Evolutionary conservation across 2,888 invertebrate species (phyloP).

Genomic region (Melitaea athalia): DNA sequence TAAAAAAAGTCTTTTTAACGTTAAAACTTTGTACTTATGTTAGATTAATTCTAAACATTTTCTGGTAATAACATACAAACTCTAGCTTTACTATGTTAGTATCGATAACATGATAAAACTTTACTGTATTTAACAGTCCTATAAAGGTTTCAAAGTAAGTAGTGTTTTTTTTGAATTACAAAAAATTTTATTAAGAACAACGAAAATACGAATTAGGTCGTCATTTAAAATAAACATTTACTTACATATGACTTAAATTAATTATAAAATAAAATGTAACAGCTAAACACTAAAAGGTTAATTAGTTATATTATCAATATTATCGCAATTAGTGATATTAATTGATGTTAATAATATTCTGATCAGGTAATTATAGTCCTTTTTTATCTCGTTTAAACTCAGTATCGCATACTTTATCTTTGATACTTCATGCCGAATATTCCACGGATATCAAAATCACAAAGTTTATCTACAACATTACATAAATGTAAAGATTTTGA

Average conservation of each 20-base stretch:
- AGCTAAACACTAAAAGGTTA: neutral
- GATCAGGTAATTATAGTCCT: slow-evolving; percentile 18
- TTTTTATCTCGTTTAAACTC: slow-evolving; percentile 14
- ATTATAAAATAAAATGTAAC: neutral
- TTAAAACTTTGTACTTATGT: too few relatives aligned
- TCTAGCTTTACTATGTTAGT: too few relatives aligned
- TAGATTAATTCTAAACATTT: too few relatives aligned
- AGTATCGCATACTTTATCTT: slow-evolving; percentile 1
- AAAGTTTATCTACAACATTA: neutral
- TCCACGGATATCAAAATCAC: neutral
- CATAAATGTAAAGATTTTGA: neutral
- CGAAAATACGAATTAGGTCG: too few relatives aligned
- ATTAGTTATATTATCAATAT: slow-evolving; percentile 9
- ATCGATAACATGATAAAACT: too few relatives aligned
- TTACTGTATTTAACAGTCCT: too few relatives aligned
- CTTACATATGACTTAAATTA: too few relatives aligned
- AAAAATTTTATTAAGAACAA: neutral
- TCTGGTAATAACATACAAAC: too few relatives aligned
- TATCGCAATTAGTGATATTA: slow-evolving; percentile 11
- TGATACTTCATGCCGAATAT: neutral
- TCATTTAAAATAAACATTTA: too few relatives aligned
- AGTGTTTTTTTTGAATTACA: too few relatives aligned
- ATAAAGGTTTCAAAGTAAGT: too few relatives aligned
- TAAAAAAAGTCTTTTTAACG: too few relatives aligned
- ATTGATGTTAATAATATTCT: slow-evolving; percentile 19